Evolutionary conservation across 2,888 invertebrate genomes (phyloP).

Genomic region (Terebella lapidaria): DNA sequence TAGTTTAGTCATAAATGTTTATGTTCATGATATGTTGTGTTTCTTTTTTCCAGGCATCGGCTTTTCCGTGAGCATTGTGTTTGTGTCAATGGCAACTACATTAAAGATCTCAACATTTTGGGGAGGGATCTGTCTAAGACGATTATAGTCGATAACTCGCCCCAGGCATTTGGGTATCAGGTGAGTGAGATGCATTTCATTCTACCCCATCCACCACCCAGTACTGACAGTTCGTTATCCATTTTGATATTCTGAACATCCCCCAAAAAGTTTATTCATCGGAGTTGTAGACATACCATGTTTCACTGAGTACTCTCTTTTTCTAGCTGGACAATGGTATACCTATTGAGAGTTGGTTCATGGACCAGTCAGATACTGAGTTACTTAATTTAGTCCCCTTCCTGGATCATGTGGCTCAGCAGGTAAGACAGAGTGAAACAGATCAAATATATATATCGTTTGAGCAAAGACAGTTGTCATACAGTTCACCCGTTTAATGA

Average conservation of each 20-base stretch:
- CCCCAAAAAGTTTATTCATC: neutral
- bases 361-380: slow-evolving; percentile 82
- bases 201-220: too few relatives aligned
- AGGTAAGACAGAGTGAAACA: slow-evolving; percentile 6
- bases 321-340: slow-evolving; percentile 62
- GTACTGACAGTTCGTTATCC: too few relatives aligned
- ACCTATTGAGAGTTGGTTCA: slow-evolving; percentile 96
- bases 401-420: slow-evolving; percentile 61
- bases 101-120: slow-evolving; percentile 88
- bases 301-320: neutral
- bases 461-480: too few relatives aligned
- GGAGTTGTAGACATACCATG: neutral
- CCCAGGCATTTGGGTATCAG: slow-evolving; percentile 89
- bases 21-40: neutral
- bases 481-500: too few relatives aligned
- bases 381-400: slow-evolving; percentile 87
- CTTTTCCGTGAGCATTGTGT: slow-evolving; percentile 93
- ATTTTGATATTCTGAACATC: too few relatives aligned
- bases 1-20: neutral
- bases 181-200: slow-evolving; percentile 52
- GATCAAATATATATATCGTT: too few relatives aligned
- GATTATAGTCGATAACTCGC: slow-evolving; percentile 82
- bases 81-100: slow-evolving; percentile 91
- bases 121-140: slow-evolving; percentile 86
- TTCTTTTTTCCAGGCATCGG: slow-evolving; percentile 59